Conservation (phyloP, 2,888 invertebrate species). For the Xanthorhoe designata region DNA sequence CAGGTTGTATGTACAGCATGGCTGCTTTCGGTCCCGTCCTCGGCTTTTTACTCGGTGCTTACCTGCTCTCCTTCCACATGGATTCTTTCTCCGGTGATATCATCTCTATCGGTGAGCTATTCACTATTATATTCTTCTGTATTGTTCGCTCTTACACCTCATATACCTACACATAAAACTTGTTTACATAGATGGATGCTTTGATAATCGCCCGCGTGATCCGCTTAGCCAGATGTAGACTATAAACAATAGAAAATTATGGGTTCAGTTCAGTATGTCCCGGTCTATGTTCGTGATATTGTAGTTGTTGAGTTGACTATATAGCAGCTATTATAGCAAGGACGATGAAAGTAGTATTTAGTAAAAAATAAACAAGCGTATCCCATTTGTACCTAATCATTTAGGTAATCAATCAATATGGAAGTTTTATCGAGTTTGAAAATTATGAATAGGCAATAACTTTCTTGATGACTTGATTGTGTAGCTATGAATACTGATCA, state of each 20-base stretch:
- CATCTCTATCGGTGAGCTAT: slow-evolving; percentile 89
- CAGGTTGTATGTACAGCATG: slow-evolving; percentile 98
- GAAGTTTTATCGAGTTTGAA: not conserved
- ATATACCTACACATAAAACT: slow-evolving; percentile 4
- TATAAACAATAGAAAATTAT: slow-evolving; percentile 19
- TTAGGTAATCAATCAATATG: not conserved
- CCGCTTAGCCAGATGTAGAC: slow-evolving; percentile 28
- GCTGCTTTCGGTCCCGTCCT: slow-evolving; percentile 98
- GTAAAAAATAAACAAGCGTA: slow-evolving; percentile 7
- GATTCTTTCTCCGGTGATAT: slow-evolving; percentile 92
- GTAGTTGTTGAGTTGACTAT: too few relatives aligned
- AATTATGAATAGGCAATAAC: not conserved
- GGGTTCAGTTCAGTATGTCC: slow-evolving; percentile 8
- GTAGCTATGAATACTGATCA: not conserved
- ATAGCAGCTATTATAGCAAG: not conserved
- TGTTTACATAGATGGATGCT: slow-evolving; percentile 18
- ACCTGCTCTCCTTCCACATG: slow-evolving; percentile 96
- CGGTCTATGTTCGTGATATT: slow-evolving; percentile 1
- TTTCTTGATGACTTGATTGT: not conserved
- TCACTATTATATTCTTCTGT: not conserved
- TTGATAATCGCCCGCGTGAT: slow-evolving; percentile 16
- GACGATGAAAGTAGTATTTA: too few relatives aligned
- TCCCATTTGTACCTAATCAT: not conserved
- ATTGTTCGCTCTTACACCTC: slow-evolving; percentile 1
- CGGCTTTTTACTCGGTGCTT: slow-evolving; percentile 96